Base-by-base conservation (phyloP, 2,888 invertebrate species). In the Acrobasis suavella region DNA sequence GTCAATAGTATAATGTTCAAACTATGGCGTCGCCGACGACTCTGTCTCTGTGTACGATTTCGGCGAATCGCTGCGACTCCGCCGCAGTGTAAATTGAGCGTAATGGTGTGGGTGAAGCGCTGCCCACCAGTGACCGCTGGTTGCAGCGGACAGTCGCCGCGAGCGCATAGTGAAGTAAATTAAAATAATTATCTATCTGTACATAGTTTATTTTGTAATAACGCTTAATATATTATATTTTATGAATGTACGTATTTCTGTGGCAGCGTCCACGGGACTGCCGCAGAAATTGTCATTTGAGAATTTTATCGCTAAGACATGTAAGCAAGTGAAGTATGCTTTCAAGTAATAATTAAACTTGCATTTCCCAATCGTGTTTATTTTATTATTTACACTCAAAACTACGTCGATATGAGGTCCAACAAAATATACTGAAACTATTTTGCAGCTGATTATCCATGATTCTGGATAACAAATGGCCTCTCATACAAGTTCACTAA, bases 281-380 rank as follows among this genome's bases (percentile, higher is more conserved):
- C 49, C 49, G 62, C 68, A 65, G 63, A 67, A 62, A 67, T 68
- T 67, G 66, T 71, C 67, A 74, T 75, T 71, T 73, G 75, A 74
- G 70, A 74, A 72, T 76, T 73, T 74, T 75, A 77, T 80, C 56
- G 56, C 8, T 22, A 10, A 56, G 56, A 56, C 82, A 77, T 79
- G 75, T 78, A 81, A 83, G 78, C 77, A 75, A 77, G 79, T 81
- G 81, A 80, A 87, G 82, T 83, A 83, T 84, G 89, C 88, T 88
- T 88, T 82, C 81, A 75, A 86, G 46, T 46, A 85, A 82, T 86
- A 89, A 89, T 89, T 87, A 79, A 86, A 85, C 82, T 80, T 85
- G 89, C 88, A 89, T 89, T 89, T 88, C 84, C 73, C 75, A 65
- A 51, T 62, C 52, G 64, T 69, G 69, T 72, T n/a, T 62, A 10